Evolutionary conservation across 2,888 invertebrate species (phyloP).

Genomic region (Harpagoxenus sublaevis): DNA sequence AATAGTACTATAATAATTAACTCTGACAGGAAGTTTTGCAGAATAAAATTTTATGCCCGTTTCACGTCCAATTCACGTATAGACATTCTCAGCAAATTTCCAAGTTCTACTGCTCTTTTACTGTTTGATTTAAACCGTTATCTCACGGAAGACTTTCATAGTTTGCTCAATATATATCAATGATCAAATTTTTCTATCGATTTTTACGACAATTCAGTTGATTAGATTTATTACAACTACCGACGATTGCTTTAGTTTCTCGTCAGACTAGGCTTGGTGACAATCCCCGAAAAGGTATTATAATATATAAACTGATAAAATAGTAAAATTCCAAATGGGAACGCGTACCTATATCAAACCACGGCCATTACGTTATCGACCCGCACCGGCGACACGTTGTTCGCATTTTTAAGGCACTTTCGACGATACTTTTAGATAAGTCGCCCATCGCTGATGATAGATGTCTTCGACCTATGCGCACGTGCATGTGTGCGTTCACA

Average conservation of each 20-base stretch:
- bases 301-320: neutral
- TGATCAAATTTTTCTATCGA: neutral
- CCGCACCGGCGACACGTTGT: constrained; percentile 12
- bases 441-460: neutral
- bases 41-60: neutral
- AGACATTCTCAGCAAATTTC: neutral
- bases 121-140: neutral
- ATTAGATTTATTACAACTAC: constrained; percentile 1
- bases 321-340: constrained; percentile 7
- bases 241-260: neutral
- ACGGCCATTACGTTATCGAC: constrained; percentile 5
- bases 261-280: neutral
- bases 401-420: constrained; percentile 20
- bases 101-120: neutral
- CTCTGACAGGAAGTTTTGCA: neutral
- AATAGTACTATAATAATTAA: neutral
- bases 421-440: neutral
- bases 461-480: neutral
- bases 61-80: neutral
- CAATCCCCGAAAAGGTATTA: too few relatives aligned
- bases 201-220: neutral
- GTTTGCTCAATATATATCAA: neutral
- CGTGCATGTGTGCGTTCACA: neutral
- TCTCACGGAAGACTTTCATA: neutral
- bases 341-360: neutral